Conservation (phyloP, 2,888 invertebrate genomes). For the Synanthedon andrenaeformis region DNA sequence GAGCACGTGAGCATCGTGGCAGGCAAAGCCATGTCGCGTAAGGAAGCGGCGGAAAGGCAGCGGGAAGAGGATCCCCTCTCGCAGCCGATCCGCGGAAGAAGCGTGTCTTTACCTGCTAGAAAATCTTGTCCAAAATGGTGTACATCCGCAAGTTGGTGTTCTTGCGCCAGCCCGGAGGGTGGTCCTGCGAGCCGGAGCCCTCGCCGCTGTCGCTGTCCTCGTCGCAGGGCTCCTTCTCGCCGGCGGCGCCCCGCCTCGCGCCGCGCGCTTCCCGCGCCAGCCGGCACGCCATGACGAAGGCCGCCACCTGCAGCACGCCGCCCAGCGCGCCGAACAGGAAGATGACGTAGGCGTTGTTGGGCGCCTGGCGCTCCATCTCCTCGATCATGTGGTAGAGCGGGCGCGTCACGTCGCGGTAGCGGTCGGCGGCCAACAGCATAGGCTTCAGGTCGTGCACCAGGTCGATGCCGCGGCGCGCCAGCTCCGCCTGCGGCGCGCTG, state of each 20-base stretch:
- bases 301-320: conserved; percentile 44
- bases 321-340: conserved; percentile 43
- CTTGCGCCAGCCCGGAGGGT: conserved; percentile 48
- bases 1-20: too few relatives aligned
- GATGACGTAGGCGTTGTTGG: conserved; percentile 56
- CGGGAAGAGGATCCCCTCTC: too few relatives aligned
- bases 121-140: conserved; percentile 64
- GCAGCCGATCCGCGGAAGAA: too few relatives aligned
- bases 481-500: conserved; percentile 50
- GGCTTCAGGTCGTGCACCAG: conserved; percentile 61
- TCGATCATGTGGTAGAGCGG: conserved; percentile 58
- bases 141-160: conserved; percentile 62
- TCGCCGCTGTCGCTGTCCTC: conserved; percentile 23
- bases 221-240: conserved; percentile 10
- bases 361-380: conserved; percentile 61
- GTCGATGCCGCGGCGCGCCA: conserved; percentile 54
- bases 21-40: too few relatives aligned
- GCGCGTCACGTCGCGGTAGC: conserved; percentile 46
- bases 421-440: conserved; percentile 54
- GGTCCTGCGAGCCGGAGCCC: conserved; percentile 12
- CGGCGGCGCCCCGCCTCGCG: conserved; percentile 8
- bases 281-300: conserved; percentile 49
- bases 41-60: too few relatives aligned
- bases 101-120: conserved; percentile 48
- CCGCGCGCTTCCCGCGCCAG: conserved; percentile 12